Evolutionary conservation across 2,888 invertebrate genomes (phyloP).

Genomic region (Lobophora halterata): DNA sequence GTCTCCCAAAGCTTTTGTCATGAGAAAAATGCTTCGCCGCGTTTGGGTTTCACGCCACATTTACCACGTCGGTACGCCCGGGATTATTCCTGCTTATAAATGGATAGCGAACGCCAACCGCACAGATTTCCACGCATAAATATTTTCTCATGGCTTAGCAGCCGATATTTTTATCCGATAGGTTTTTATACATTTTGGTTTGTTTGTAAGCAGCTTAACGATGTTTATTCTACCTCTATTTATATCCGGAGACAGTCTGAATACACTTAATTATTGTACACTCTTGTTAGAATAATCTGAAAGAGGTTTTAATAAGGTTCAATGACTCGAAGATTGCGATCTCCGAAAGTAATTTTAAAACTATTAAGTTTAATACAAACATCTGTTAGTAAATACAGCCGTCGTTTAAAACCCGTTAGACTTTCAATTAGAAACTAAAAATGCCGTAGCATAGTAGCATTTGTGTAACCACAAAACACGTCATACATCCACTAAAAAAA

Average conservation of each 20-base stretch:
- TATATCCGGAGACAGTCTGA: no score
- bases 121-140: slow-evolving; percentile 61
- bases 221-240: slow-evolving; percentile 16
- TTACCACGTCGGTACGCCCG: slow-evolving; percentile 61
- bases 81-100: slow-evolving; percentile 73
- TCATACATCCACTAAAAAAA: no score
- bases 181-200: slow-evolving; percentile 19
- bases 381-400: slow-evolving; percentile 8
- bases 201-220: slow-evolving; percentile 22
- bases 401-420: slow-evolving; percentile 15
- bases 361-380: slow-evolving; percentile 19
- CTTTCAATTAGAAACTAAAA: slow-evolving; percentile 2
- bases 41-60: slow-evolving; percentile 72
- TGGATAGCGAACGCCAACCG: slow-evolving; percentile 61
- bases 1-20: slow-evolving; percentile 64
- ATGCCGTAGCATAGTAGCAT: background rate
- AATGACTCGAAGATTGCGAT: slow-evolving; percentile 13
- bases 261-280: no score
- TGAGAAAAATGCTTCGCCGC: slow-evolving; percentile 66
- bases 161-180: slow-evolving; percentile 38
- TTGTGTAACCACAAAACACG: slow-evolving; percentile 1
- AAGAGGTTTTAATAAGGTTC: slow-evolving; percentile 22
- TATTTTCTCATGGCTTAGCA: slow-evolving; percentile 43
- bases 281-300: background rate
- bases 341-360: slow-evolving; percentile 15